Evolutionary conservation across 1,140 invertebrate genomes (phyloP), one percentile per base, ranked within the genome.

Genomic region (Papilio dardanus): DNA sequence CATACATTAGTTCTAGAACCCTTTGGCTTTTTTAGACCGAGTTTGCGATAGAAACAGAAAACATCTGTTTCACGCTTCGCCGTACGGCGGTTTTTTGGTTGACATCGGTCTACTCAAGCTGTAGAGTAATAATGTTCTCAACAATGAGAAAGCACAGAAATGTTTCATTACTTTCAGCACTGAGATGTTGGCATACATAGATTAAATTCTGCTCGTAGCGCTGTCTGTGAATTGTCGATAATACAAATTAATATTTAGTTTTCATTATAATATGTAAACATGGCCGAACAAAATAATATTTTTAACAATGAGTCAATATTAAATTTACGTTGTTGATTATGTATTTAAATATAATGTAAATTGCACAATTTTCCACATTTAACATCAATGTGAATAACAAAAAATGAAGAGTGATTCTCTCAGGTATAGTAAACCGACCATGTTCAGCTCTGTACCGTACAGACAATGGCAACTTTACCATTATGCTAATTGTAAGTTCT

Each of bases 161-260:
- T 76, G 79, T 74, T 74, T 75, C 33, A 37, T 68, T 40, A 68
- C 67, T 21, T 19, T 28, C 67, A 2, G 67, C 21, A 40, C 67
- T 69, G n/a, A 73, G 71, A 81, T 76, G 76, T 81, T 73, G 66
- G 74, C 69, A 62, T 73, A 71, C 3, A 69, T 75, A 82, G 77
- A 82, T 82, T 82, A 82, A 79, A 84, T 79, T 76, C 68, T 76
- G 28, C 8, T 14, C 19, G 31, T 35, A 28, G 67, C 33, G 54
- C 31, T 74, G 50, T 69, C 81, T 82, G 81, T 75, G 73, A 74
- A 67, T 62, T 80, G 79, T 84, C 82, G 82, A 84, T 84, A 84
- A 84, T 77, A 81, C 65, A 78, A 79, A 81, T 81, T 77, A 83
- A 79, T 78, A 78, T 81, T 81, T 78, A 81, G 79, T 84, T 82